Conservation (phyloP, 2,797 vertebrate genomes). For the Emydoidea blandingii region DNA sequence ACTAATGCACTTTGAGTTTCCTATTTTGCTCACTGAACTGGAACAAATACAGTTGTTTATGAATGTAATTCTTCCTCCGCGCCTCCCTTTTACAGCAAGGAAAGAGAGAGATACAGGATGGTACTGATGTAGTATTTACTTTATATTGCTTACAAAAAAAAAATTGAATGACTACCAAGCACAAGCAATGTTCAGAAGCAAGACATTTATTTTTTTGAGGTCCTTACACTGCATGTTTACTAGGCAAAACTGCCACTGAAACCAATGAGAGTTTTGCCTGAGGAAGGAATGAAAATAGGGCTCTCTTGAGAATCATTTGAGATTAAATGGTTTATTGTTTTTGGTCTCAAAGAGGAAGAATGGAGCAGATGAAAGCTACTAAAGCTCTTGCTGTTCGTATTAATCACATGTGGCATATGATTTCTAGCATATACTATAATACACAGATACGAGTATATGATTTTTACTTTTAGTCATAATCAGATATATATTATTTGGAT, state of each 20-base stretch:
- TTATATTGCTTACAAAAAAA: not conserved
- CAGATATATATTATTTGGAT: constrained; percentile 43
- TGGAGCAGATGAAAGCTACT: constrained; percentile 34
- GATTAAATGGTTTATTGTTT: constrained; percentile 26
- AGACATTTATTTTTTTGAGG: not conserved
- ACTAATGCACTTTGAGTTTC: constrained; percentile 34
- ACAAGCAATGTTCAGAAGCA: not conserved
- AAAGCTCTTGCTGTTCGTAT: constrained; percentile 47
- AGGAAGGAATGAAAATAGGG: constrained; percentile 43
- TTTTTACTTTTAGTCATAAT: constrained; percentile 52
- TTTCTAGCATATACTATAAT: constrained; percentile 46
- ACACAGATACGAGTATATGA: constrained; percentile 38
- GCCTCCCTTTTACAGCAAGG: not conserved
- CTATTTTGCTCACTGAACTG: not conserved
- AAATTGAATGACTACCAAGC: not conserved
- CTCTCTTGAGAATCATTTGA: not conserved
- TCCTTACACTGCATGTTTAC: constrained; percentile 19
- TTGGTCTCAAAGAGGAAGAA: constrained; percentile 56
- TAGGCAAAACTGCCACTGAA: constrained; percentile 43
- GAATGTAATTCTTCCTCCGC: not conserved
- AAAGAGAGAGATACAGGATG: constrained; percentile 24
- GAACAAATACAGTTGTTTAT: constrained; percentile 35
- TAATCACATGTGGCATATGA: constrained; percentile 33
- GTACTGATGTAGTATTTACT: not conserved
- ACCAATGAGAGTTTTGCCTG: constrained; percentile 41